Evolutionary conservation across 2,888 invertebrate genomes (phyloP).

Genomic region (Yponomeuta cagnagella): DNA sequence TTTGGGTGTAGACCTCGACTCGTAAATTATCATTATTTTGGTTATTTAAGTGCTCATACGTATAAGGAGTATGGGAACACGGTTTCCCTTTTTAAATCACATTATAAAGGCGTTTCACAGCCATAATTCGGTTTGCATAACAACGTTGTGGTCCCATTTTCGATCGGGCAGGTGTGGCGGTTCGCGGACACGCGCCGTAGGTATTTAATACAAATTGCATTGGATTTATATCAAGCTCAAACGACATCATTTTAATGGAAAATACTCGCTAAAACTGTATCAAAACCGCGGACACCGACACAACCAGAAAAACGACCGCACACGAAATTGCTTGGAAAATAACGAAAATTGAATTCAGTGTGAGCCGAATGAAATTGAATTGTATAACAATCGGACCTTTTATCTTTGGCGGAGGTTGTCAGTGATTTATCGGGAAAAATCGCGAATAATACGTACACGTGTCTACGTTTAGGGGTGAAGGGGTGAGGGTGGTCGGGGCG

Average conservation of each 20-base stretch:
- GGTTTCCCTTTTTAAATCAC: slow-evolving; percentile 13
- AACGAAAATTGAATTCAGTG: slow-evolving; percentile 26
- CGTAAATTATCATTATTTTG: slow-evolving; percentile 38
- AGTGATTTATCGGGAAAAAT: slow-evolving; percentile 52
- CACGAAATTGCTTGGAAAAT: slow-evolving; percentile 28
- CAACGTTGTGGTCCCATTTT: neutral
- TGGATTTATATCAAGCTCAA: neutral
- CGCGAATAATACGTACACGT: slow-evolving; percentile 69
- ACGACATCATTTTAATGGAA: slow-evolving; percentile 1
- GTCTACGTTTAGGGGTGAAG: slow-evolving; percentile 64
- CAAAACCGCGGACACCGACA: slow-evolving; percentile 19
- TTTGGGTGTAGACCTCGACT: slow-evolving; percentile 51
- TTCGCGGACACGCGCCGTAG: neutral
- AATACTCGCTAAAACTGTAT: neutral
- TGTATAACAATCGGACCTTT: slow-evolving; percentile 45
- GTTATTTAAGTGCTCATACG: slow-evolving; percentile 6
- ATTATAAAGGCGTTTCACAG: neutral
- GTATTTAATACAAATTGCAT: neutral
- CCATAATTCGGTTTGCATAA: neutral
- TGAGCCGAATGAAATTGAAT: slow-evolving; percentile 36
- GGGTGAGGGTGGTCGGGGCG: slow-evolving; percentile 44
- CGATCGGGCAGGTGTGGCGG: neutral
- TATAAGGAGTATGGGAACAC: slow-evolving; percentile 4
- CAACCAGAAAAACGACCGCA: slow-evolving; percentile 21
- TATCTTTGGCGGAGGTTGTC: slow-evolving; percentile 30